Base-by-base conservation (phyloP, 2,113 vertebrate genomes). In the Pavo muticus region DNA sequence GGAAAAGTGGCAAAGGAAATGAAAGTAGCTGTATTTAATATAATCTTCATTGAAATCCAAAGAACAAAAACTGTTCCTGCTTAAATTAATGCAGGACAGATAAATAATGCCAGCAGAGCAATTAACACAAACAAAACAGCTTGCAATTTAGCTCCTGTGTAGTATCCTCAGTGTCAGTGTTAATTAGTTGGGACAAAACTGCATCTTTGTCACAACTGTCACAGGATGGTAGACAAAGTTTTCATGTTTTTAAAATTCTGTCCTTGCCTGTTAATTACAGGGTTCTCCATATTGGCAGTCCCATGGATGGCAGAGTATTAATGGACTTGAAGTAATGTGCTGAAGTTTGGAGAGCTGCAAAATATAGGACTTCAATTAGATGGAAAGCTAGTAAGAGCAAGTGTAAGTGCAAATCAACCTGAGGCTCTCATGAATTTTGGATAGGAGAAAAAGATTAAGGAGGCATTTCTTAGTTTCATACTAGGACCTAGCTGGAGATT, bases 141-240 rank as follows among this genome's bases (percentile, higher is more conserved):
- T 96, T 95, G 88, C 84, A 96, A 87, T 96, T 96, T 94, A 95
- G 48, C 84, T 93, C 29, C 74, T 65, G 14, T 63, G 59, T 45
- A 40, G 54, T 45, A 50, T 11, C 27, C 24, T 72, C 64, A 10
- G 54, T 78, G 68, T 73, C 89, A 76, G n/a, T 47, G 84, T 64
- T 96, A 95, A 97, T 97, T 97, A 97, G 84, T 57, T 95, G 92
- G 87, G 88, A 72, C 92, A 94, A 95, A 89, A 47, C 25, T n/a
- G 5, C 47, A 68, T 94, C 67, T 95, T 95, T 92, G 71, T 93
- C 84, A 73, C 47, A 90, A 48, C 70, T 85, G 63, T 78, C 60
- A 88, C 24, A 78, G 17, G 18, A 78, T 45, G 84, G 80, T 4
- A n/a, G 44, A n/a, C 64, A 70, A 88, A 88, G 47, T 83, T 96